Conservation (phyloP, 2,113 vertebrate species). For the Montifringilla adamsi region DNA sequence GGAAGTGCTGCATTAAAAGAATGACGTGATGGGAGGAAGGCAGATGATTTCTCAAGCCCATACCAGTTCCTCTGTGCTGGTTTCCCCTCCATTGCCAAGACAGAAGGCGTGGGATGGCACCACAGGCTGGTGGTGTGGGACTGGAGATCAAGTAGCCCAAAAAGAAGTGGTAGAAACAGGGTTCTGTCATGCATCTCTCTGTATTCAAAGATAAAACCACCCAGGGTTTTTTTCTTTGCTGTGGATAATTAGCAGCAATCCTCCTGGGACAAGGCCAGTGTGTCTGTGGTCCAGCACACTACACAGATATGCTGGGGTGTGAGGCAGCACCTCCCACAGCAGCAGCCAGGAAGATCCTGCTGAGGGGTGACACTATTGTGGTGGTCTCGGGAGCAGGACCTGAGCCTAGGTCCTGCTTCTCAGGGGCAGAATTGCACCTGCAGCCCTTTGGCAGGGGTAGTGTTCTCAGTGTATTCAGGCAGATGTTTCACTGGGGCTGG, state of each 20-base stretch:
- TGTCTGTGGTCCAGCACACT: background rate
- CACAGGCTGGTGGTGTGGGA: background rate
- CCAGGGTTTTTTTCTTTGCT: background rate
- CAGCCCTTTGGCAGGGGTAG: background rate
- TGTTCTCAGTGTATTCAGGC: background rate
- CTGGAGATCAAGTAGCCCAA: background rate
- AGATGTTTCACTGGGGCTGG: background rate
- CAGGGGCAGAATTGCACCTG: background rate
- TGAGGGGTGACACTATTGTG: accelerated
- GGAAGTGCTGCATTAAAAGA: background rate
- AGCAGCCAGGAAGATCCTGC: background rate
- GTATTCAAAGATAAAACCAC: background rate
- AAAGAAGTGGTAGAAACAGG: background rate
- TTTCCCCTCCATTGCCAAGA: background rate
- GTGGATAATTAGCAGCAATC: background rate
- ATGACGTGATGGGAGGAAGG: background rate
- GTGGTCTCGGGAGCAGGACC: background rate
- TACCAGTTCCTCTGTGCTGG: background rate
- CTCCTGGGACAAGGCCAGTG: background rate
- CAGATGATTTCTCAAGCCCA: background rate
- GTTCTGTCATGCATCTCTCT: background rate
- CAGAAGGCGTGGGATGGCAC: background rate
- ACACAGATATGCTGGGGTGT: background rate
- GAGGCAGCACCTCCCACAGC: background rate
- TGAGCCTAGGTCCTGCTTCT: background rate